Conservation (phyloP, 1,140 invertebrate genomes). For the Araneus ventricosus region DNA sequence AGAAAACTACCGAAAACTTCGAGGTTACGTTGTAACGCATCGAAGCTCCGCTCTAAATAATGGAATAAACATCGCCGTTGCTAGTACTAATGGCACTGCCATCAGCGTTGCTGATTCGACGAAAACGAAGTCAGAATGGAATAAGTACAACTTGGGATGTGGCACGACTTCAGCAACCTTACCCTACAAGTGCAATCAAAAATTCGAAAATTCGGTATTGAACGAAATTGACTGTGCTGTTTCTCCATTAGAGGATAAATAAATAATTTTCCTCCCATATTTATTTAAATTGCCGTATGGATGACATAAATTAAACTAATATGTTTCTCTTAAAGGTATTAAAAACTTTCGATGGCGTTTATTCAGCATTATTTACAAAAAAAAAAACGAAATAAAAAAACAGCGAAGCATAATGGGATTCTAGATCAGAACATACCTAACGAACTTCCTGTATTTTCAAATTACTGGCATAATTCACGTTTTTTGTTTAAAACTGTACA, state of each 20-base stretch:
- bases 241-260: not conserved
- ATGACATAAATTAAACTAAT: not conserved
- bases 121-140: no score
- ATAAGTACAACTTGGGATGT: no score
- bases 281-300: not conserved
- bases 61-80: no score
- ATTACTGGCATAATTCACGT: conserved; percentile 17
- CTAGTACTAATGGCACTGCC: no score
- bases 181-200: no score
- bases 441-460: conserved; percentile 1
- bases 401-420: not conserved
- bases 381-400: not conserved
- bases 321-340: not conserved
- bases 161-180: no score
- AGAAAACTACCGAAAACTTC: no score
- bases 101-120: no score
- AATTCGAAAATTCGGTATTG: not conserved
- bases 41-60: no score
- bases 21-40: no score
- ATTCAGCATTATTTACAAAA: not conserved
- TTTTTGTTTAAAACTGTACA: not conserved
- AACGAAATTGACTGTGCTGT: not conserved
- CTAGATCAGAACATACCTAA: not conserved
- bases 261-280: no score
- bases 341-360: not conserved